A percentile compares a stretch with the other conserved stretches of the same genome.
phyloP scores from a whole-genome alignment of 1,140 invertebrate genomes.

The Drosophila guanche region DNA sequence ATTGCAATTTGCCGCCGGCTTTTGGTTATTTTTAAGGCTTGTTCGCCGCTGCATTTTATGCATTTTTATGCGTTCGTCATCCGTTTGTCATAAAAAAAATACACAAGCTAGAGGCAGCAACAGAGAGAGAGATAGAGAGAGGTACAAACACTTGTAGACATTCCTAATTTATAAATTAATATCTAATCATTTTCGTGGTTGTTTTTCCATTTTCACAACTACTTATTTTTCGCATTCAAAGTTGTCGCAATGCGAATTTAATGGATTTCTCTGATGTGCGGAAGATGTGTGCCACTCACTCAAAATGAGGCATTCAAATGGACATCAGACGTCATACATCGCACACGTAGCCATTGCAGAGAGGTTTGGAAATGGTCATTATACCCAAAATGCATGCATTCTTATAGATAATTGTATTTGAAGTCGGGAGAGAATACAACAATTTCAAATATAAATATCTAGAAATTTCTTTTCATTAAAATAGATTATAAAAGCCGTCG shows the following conservation, averaged over 20 bases:
- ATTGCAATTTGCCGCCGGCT: slow-evolving; percentile 64
- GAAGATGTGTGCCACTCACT: slow-evolving; percentile 32
- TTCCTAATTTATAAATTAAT: slow-evolving; percentile 79
- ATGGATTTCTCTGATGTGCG: slow-evolving; percentile 67
- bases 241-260: slow-evolving; percentile 53
- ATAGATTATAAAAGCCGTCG: slow-evolving; percentile 9
- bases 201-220: slow-evolving; percentile 51
- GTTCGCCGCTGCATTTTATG: slow-evolving; percentile 75
- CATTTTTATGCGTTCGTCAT: slow-evolving; percentile 81
- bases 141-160: slow-evolving; percentile 6
- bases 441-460: slow-evolving; percentile 11
- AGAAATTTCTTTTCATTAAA: no score
- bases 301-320: slow-evolving; percentile 6
- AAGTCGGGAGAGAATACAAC: slow-evolving; percentile 14
- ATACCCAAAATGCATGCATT: no score
- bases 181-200: slow-evolving; percentile 73
- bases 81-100: slow-evolving; percentile 76
- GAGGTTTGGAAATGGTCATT: no score
- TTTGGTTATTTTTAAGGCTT: slow-evolving; percentile 79
- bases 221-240: slow-evolving; percentile 70
- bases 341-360: no score
- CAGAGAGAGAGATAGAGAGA: slow-evolving; percentile 6
- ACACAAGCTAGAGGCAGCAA: slow-evolving; percentile 13
- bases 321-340: no score
- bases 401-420: no score